Evolutionary conservation across 2,888 invertebrate genomes (phyloP).

Genomic region (Aricia artaxerxes): DNA sequence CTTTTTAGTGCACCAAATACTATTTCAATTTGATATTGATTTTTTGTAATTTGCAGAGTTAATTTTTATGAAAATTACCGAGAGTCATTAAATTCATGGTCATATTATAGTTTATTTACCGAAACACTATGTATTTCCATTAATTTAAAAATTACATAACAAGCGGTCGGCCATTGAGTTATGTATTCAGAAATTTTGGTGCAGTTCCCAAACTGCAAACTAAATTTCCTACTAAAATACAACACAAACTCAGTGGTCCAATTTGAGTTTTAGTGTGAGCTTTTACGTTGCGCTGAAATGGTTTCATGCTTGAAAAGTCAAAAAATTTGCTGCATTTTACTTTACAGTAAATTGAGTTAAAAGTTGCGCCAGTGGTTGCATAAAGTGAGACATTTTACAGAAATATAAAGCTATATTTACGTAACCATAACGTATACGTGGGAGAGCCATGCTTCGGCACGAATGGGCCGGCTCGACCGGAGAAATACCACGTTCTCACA

Average conservation of each 20-base stretch:
- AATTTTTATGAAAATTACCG: too few species aligned
- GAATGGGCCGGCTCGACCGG: too few species aligned
- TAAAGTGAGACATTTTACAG: not conserved
- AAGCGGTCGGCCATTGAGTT: not conserved
- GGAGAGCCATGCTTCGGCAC: too few species aligned
- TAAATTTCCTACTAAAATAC: slow-evolving; percentile 1
- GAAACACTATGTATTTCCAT: not conserved
- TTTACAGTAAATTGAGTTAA: not conserved
- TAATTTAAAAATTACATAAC: not conserved
- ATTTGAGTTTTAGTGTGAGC: slow-evolving; percentile 10
- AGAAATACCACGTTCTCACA: too few species aligned
- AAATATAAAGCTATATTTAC: not conserved
- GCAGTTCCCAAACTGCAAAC: not conserved
- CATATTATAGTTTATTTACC: too few species aligned
- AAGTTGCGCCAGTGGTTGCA: not conserved
- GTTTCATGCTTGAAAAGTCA: slow-evolving; percentile 12
- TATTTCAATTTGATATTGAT: too few species aligned
- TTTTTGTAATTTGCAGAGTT: too few species aligned
- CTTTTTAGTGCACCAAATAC: too few species aligned
- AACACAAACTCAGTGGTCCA: not conserved
- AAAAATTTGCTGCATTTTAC: not conserved
- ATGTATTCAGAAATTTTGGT: not conserved
- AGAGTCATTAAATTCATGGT: too few species aligned
- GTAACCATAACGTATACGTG: not conserved
- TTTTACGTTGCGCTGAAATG: not conserved